These are phyloP conservation scores for Pteronotus mesoamericanus DNA, from an alignment of 2,797 vertebrate genomes.

Conservation along the genomic window DNA sequence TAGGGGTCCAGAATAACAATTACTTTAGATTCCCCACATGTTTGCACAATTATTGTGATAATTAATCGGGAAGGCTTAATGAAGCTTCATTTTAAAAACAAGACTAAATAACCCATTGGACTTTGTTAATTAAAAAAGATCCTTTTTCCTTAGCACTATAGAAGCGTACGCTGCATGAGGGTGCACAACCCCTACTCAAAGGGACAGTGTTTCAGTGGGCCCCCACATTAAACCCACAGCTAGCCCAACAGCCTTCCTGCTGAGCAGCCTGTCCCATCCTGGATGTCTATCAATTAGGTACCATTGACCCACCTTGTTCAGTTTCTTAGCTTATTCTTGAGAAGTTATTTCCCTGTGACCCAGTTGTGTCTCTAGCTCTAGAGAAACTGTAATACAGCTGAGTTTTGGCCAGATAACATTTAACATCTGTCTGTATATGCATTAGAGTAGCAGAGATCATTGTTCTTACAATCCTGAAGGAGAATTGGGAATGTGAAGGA, in stretches of 20 bases:
- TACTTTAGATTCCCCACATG: neutral
- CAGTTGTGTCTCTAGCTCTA: neutral
- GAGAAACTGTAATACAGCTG: neutral
- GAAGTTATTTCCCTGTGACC: neutral
- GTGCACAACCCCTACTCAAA: neutral
- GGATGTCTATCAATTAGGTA: neutral
- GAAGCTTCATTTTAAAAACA: constrained; percentile 16
- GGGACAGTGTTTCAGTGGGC: neutral
- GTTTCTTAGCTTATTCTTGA: neutral
- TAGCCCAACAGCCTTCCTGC: neutral
- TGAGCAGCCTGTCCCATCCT: neutral
- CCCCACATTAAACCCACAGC: neutral
- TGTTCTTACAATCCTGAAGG: neutral
- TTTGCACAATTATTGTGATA: neutral
- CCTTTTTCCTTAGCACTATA: neutral
- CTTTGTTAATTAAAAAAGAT: neutral
- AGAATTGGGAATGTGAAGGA: neutral
- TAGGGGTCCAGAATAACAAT: neutral
- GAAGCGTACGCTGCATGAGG: neutral
- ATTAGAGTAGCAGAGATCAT: constrained; percentile 15
- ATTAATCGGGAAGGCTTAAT: neutral
- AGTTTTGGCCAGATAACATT: neutral
- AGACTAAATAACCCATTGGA: neutral
- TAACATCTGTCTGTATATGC: neutral
- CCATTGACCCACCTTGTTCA: neutral